phyloP scores from a whole-genome alignment of 2,113 vertebrate species.

The Tupaia chinensis region DNA sequence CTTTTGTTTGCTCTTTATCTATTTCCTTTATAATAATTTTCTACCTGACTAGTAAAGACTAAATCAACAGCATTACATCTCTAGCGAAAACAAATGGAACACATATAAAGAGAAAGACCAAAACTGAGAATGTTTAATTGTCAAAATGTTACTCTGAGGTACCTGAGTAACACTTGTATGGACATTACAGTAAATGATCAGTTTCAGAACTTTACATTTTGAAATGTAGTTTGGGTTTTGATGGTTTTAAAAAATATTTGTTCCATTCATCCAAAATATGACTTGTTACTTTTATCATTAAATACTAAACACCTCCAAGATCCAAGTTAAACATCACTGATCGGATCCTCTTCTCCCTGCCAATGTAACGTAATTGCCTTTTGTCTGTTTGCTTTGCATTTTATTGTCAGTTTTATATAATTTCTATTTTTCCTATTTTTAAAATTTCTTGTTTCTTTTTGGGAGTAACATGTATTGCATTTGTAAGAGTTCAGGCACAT shows the following conservation, averaged over 20 bases:
- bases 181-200: background rate
- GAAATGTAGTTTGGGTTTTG: background rate
- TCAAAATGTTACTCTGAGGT: background rate
- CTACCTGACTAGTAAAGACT: background rate
- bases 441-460: background rate
- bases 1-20: background rate
- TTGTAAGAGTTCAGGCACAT: background rate
- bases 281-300: background rate
- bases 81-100: background rate
- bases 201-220: background rate
- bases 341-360: rapidly evolving
- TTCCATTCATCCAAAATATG: background rate
- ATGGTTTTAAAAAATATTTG: background rate
- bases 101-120: background rate
- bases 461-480: background rate
- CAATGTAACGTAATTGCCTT: background rate
- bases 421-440: slow-evolving; percentile 15
- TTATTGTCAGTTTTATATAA: background rate
- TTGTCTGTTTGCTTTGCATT: background rate
- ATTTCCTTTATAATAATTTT: background rate
- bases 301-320: slow-evolving; percentile 6
- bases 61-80: background rate
- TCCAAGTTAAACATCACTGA: background rate
- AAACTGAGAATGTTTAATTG: background rate
- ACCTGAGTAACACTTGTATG: background rate